Percentiles rank a stretch among this genome's conserved stretches.
Conservation (phyloP, 1,140 invertebrate genomes). For the Drosophila hydei region DNA sequence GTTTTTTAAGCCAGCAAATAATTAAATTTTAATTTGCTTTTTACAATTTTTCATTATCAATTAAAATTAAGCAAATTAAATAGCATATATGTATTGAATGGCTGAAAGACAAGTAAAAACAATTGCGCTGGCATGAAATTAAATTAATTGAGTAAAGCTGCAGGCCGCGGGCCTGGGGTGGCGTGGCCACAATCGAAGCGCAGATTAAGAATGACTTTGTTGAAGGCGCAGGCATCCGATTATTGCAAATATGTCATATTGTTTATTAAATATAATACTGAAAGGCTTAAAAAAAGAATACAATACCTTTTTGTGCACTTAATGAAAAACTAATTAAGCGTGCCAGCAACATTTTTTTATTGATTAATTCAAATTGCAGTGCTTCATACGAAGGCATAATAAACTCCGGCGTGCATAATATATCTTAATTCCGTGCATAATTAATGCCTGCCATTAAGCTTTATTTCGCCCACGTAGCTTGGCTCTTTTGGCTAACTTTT, state of each 20-base stretch:
- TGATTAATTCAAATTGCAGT: conserved; percentile 71
- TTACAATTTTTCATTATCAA: conserved; percentile 42
- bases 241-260: conserved; percentile 38
- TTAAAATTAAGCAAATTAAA: conserved; percentile 27
- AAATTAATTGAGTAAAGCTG: conserved; percentile 38
- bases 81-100: background rate
- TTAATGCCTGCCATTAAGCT: conserved; percentile 71
- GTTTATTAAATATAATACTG: conserved; percentile 52
- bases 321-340: conserved; percentile 63
- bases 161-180: conserved; percentile 10
- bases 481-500: conserved; percentile 45
- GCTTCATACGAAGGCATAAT: conserved; percentile 28
- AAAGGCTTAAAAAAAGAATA: conserved; percentile 7
- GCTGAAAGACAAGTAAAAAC: conserved; percentile 14
- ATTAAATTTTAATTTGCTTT: conserved; percentile 65
- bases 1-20: conserved; percentile 59
- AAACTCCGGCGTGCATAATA: conserved; percentile 59
- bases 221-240: background rate
- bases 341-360: conserved; percentile 37
- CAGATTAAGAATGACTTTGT: conserved; percentile 52
- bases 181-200: conserved; percentile 9
- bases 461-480: conserved; percentile 12
- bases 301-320: conserved; percentile 6
- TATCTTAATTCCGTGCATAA: conserved; percentile 72
- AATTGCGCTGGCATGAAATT: conserved; percentile 65